phyloP scores from a whole-genome alignment of 2,113 vertebrate genomes.

The Caretta caretta region DNA sequence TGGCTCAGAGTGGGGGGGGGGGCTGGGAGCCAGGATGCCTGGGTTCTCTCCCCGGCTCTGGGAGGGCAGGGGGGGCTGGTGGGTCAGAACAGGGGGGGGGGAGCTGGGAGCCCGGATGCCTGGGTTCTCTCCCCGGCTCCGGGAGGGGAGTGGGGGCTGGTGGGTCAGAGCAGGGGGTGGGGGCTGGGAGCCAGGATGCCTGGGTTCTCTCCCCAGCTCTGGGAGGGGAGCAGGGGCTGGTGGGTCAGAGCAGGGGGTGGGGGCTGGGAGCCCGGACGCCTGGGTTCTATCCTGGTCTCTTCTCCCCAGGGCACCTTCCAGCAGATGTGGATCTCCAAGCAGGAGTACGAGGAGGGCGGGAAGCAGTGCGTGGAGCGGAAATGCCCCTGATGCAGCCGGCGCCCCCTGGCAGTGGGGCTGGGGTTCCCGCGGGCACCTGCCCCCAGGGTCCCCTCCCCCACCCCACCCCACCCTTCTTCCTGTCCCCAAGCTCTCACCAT shows the following conservation, averaged over 20 bases:
- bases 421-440: not conserved
- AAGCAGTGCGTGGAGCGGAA: conserved; percentile 86
- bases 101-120: not conserved
- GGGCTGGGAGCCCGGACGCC: not conserved
- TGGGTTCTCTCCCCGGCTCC: not conserved
- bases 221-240: not conserved
- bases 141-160: not conserved
- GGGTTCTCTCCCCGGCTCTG: too few relatives aligned
- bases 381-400: conserved; percentile 73
- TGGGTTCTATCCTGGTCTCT: too few relatives aligned
- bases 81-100: too few relatives aligned
- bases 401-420: not conserved
- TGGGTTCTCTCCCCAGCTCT: too few relatives aligned
- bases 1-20: too few relatives aligned
- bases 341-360: conserved; percentile 83
- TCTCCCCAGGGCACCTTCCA: conserved; percentile 79
- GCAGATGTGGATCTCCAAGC: conserved; percentile 86
- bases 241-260: not conserved
- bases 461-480: not conserved
- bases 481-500: not conserved
- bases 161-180: not conserved
- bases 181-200: too few relatives aligned
- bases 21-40: too few relatives aligned
- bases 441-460: not conserved
- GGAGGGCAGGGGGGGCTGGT: too few relatives aligned